These are phyloP conservation scores for Oreonectes daqikongensis DNA, from an alignment of 2,797 vertebrate genomes.

Conservation along the genomic window DNA sequence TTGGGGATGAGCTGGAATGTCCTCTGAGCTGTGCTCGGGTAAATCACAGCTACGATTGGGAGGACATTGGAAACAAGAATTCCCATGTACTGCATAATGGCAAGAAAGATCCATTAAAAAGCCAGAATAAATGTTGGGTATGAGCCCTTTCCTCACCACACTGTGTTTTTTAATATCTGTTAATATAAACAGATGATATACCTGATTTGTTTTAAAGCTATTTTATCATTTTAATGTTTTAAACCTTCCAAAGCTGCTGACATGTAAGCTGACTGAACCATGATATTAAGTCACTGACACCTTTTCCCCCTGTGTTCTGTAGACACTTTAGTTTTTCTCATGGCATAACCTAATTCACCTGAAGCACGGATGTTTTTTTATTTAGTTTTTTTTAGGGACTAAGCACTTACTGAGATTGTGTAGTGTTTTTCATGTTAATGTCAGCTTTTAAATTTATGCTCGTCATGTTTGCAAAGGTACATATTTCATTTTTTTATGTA, in stretches of 20 bases:
- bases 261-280: neutral
- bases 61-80: constrained; percentile 71
- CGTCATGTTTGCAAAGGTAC: neutral
- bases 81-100: constrained; percentile 46
- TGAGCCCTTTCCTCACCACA: constrained; percentile 38
- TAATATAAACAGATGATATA: too few relatives aligned
- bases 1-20: constrained; percentile 77
- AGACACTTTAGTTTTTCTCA: constrained; percentile 22
- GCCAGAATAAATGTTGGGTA: constrained; percentile 52
- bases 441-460: constrained; percentile 22
- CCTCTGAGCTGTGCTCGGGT: constrained; percentile 79
- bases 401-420: neutral
- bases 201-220: neutral
- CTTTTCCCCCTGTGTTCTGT: neutral
- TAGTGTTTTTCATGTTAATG: constrained; percentile 19
- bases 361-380: neutral
- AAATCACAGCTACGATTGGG: constrained; percentile 90
- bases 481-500: neutral
- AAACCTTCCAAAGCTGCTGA: neutral
- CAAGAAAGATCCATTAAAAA: constrained; percentile 51
- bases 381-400: neutral
- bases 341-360: neutral
- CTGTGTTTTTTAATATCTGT: neutral
- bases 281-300: constrained; percentile 13
- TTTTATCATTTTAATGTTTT: neutral